A percentile compares a stretch with the other conserved stretches of the same genome.
phyloP scores from a whole-genome alignment of 2,113 vertebrate genomes.

The Brachirus orientalis region DNA sequence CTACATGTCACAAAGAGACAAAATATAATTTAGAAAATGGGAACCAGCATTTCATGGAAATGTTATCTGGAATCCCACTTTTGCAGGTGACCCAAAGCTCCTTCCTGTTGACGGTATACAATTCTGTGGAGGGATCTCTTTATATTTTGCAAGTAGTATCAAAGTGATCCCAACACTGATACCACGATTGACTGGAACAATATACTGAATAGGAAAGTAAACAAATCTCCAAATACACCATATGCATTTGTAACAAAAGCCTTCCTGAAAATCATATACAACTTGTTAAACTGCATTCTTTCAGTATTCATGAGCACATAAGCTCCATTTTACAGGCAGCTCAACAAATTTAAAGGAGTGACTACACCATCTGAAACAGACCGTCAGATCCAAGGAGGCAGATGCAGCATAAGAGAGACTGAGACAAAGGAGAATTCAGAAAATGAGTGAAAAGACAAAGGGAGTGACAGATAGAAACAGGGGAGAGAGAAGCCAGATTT shows the following conservation, averaged over 20 bases:
- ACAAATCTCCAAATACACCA: too few relatives aligned
- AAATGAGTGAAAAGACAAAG: slow-evolving; percentile 31
- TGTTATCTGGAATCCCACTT: neutral
- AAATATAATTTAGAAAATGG: too few relatives aligned
- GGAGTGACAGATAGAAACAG: slow-evolving; percentile 25
- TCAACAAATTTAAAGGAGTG: slow-evolving; percentile 1
- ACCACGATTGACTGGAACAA: too few relatives aligned
- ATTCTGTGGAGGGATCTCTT: too few relatives aligned
- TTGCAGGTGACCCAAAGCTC: slow-evolving; percentile 1
- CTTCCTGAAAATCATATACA: too few relatives aligned
- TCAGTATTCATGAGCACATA: too few relatives aligned
- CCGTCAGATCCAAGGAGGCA: neutral
- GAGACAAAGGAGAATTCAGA: slow-evolving; percentile 8
- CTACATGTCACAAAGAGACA: too few relatives aligned
- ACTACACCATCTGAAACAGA: neutral
- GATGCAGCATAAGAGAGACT: slow-evolving; percentile 4
- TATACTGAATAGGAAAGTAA: too few relatives aligned
- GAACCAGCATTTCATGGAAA: too few relatives aligned
- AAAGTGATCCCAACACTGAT: neutral
- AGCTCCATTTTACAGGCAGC: neutral
- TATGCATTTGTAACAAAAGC: too few relatives aligned
- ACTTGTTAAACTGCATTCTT: too few relatives aligned
- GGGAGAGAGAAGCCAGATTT: slow-evolving; percentile 35
- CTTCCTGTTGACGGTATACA: neutral
- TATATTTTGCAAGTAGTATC: too few relatives aligned